A percentile compares a stretch with the other conserved stretches of the same genome.
Conservation (phyloP, 1,140 invertebrate species). For the Antheraea pernyi region DNA sequence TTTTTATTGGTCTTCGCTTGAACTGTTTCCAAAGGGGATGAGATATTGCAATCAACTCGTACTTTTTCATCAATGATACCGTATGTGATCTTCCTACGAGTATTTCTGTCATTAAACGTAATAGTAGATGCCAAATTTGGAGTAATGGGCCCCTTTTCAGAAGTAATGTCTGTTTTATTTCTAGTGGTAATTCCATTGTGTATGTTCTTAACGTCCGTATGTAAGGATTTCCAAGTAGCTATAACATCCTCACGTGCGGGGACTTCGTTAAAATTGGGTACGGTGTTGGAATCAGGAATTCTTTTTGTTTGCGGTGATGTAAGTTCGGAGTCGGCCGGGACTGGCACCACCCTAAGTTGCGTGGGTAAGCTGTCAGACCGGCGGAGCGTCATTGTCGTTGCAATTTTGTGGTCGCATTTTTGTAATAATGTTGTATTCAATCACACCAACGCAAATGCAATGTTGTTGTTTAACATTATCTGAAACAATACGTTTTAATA, state of each 20-base stretch:
- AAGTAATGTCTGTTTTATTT: constrained; percentile 31
- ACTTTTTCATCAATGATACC: constrained; percentile 42
- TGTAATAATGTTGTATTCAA: constrained; percentile 14
- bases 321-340: constrained; percentile 30
- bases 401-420: constrained; percentile 56
- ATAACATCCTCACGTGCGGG: constrained; percentile 61
- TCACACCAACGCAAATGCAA: background rate
- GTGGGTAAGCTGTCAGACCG: constrained; percentile 70
- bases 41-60: constrained; percentile 45
- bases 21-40: constrained; percentile 50
- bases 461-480: background rate
- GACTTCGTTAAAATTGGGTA: constrained; percentile 48
- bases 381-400: constrained; percentile 59
- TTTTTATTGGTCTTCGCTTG: constrained; percentile 38
- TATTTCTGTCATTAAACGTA: constrained; percentile 40
- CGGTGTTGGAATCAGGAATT: constrained; percentile 53
- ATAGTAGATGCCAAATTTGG: constrained; percentile 40
- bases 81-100: constrained; percentile 56
- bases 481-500: background rate
- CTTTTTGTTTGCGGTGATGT: constrained; percentile 31
- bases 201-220: constrained; percentile 68
- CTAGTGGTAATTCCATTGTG: constrained; percentile 59
- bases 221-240: constrained; percentile 72
- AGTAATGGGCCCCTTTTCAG: constrained; percentile 43
- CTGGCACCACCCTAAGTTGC: constrained; percentile 44